phyloP scores from a whole-genome alignment of 35 echinoderm and acorn worm genomes.

The Ptychodera flava region DNA sequence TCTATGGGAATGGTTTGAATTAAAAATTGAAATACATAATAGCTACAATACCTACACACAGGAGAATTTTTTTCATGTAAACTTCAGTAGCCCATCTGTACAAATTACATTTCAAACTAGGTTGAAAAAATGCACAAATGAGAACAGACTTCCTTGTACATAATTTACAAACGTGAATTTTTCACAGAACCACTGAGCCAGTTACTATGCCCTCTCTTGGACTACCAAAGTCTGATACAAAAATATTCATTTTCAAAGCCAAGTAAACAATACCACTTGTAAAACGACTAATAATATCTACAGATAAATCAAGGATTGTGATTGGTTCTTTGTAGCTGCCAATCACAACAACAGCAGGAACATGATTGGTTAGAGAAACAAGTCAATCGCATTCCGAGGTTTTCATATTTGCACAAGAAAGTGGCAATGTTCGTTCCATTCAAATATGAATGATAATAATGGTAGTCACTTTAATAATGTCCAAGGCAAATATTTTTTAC shows the following conservation, averaged over 20 bases:
- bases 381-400: neutral
- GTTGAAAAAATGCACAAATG: no score
- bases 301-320: neutral
- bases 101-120: neutral
- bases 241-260: neutral
- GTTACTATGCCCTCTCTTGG: neutral
- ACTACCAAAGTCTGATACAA: neutral
- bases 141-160: neutral
- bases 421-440: neutral
- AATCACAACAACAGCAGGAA: neutral
- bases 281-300: neutral
- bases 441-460: neutral
- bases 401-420: neutral
- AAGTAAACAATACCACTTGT: neutral
- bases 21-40: neutral
- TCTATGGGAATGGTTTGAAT: neutral
- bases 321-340: neutral
- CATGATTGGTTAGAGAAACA: neutral
- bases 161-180: neutral
- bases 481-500: slow-evolving; percentile 1
- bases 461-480: neutral
- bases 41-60: neutral
- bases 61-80: neutral
- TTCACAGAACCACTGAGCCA: neutral
- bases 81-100: neutral